Conservation (phyloP, 2,888 invertebrate genomes). For the Hemithea aestivaria region DNA sequence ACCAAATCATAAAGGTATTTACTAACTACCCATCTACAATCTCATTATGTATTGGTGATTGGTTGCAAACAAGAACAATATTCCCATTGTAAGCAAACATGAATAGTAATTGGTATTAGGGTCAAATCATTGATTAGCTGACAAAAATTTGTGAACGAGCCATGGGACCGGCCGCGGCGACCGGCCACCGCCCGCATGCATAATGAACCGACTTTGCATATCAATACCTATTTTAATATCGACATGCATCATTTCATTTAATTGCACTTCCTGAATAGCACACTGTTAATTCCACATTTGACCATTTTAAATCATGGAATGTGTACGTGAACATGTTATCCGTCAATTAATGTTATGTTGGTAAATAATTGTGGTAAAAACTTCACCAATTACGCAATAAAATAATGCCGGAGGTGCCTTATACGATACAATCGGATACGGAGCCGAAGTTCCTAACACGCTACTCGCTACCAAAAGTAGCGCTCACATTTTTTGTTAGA, state of each 20-base stretch:
- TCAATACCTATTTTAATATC: conserved; percentile 74
- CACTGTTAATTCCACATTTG: conserved; percentile 42
- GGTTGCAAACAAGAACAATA: conserved; percentile 39
- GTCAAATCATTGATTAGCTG: conserved; percentile 67
- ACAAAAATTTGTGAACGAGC: conserved; percentile 65
- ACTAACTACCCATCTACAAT: no score
- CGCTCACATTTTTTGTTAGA: conserved; percentile 38
- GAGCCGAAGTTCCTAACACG: conserved; percentile 27
- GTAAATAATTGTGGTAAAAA: conserved; percentile 70
- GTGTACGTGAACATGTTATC: conserved; percentile 49
- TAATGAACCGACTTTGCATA: conserved; percentile 69
- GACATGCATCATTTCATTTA: conserved; percentile 75
- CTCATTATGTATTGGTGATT: no score
- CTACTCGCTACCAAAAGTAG: conserved; percentile 41
- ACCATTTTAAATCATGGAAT: conserved; percentile 27
- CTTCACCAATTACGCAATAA: conserved; percentile 55
- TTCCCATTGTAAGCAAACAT: conserved; percentile 50
- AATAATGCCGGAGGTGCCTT: conserved; percentile 56
- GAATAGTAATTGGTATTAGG: conserved; percentile 64
- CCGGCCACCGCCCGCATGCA: conserved; percentile 54
- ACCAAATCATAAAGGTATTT: no score
- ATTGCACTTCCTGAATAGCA: conserved; percentile 68
- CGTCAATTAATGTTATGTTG: conserved; percentile 63
- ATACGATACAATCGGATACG: conserved; percentile 40
- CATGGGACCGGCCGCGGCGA: conserved; percentile 49